Base-by-base conservation (phyloP, 2,113 vertebrate genomes). In the Morone saxatilis region DNA sequence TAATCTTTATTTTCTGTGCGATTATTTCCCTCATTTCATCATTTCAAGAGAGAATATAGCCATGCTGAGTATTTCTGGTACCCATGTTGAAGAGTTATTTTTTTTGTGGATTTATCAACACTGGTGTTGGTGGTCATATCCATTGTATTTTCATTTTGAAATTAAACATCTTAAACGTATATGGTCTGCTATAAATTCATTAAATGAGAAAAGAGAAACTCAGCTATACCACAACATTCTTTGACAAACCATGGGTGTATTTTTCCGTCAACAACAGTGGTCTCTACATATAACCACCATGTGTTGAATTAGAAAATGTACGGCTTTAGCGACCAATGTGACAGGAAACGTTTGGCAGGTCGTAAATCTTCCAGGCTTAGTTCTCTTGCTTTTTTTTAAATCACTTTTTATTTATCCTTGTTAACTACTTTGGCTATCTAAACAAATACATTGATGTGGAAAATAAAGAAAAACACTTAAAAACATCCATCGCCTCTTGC, bases 311-410 rank as follows among this genome's bases (percentile, higher is more conserved):
- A 41, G 6, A 63, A 22, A 4, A 65, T 38, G 7, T 51, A 2
- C 41, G 7, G 10, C 22, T 36, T 36, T 36, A 59, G 6, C 0
- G 0, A 6, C 25, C 6, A 7, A 40, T 48, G 57, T 67, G 43
- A 14, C 41, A n/a, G n/a, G 63, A 88, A 92, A 89, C 83, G 50
- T 83, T 88, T 85, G n/a, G n/a, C n/a, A 93, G 87, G 20, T 80
- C 17, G 1, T 89, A 87, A 89, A 66, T 76, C 76, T 93, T 89
- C 56, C 60, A 69, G 54, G 19, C 14, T 60, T n/a, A n/a, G 48
- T 65, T 72, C 6, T 76, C 45, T 68, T 67, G 0, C 0, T 76
- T 63, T 38, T 71, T 68, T 70, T 74, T 9, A 5, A 19, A 77
- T 53, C 1, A 14, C 6, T 45, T 47, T 54, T 12, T 72, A 81